These are phyloP conservation scores for Drosophila persimilis DNA, from an alignment of 1,140 invertebrate species.

Conservation along the genomic window DNA sequence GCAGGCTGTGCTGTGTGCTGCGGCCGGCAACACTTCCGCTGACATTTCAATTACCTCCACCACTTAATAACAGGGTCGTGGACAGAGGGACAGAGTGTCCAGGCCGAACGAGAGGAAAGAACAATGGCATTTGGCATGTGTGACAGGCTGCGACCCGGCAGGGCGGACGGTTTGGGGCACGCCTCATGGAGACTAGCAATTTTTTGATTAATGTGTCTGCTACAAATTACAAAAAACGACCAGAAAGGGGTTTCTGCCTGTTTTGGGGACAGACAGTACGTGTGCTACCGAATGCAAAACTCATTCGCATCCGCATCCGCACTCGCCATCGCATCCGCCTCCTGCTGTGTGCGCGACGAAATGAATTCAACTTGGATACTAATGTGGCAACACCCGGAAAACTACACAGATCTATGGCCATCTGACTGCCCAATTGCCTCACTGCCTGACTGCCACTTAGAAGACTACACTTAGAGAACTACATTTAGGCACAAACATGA, in stretches of 20 bases:
- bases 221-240: conserved; percentile 76
- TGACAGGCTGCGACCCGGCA: conserved; percentile 29
- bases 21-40: conserved; percentile 82
- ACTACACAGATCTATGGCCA: conserved; percentile 16
- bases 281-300: conserved; percentile 55
- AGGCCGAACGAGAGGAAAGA: conserved; percentile 28
- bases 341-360: conserved; percentile 49
- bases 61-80: conserved; percentile 60
- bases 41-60: conserved; percentile 83
- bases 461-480: no score
- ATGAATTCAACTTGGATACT: conserved; percentile 78
- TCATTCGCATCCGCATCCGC: conserved; percentile 27
- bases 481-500: no score
- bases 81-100: conserved; percentile 17
- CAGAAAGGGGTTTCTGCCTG: neutral
- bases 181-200: conserved; percentile 66
- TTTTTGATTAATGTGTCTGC: conserved; percentile 83
- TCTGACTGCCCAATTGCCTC: neutral
- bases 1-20: conserved; percentile 63
- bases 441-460: no score
- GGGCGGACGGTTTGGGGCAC: neutral
- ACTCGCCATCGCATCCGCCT: conserved; percentile 4
- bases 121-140: conserved; percentile 49
- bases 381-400: conserved; percentile 57
- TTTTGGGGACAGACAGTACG: conserved; percentile 52